Base-by-base conservation (phyloP, 2,113 vertebrate species). In the Nesogale talazaci region DNA sequence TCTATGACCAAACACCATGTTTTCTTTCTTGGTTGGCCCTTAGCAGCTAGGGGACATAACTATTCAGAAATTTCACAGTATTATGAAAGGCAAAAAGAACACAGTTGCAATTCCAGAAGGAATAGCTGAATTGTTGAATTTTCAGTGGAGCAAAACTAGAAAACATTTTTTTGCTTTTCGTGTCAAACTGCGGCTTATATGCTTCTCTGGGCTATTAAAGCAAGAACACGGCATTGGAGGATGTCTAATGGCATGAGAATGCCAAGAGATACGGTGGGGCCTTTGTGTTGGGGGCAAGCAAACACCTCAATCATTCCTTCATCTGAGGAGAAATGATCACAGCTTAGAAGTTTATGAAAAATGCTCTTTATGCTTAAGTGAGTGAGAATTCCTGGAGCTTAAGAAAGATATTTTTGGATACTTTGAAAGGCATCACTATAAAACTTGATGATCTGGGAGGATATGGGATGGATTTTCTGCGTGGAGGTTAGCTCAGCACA, bases 331-430 rank as follows among this genome's bases (percentile, higher is more conserved):
- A 87, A 80, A 76, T 42, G 52, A 89, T 40, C 74, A 67, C 82
- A 87, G 85, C 72, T 72, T 63, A 91, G 72, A 56, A 46, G 67
- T 29, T 78, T 78, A 65, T 84, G 40, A 77, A 93, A 92, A 84
- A 65, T 87, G 12, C 16, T 36, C 89, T 93, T 89, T 72, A 84
- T 65, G 63, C 40, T 56, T 81, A 57, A 91, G 20, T 74, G 46
- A 40, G 52, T 31, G 36, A 10, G 42, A 23, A 76, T 42, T 90
- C 90, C 77, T 56, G 57, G 78, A 46, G 23, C 65, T 83, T 83
- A 81, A 36, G 34, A 65, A 86, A 84, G 61, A 12, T 61, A 84
- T 83, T 86, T 57, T 83, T 40, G 34, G 40, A 81, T 59, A 84
- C 63, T 65, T 80, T 84, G 70, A 93, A 70, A 83, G 46, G 31